Percentiles rank a stretch among this genome's conserved stretches.
Evolutionary conservation across 2,888 invertebrate genomes (phyloP).

Genomic region (Rotaria sp.): DNA sequence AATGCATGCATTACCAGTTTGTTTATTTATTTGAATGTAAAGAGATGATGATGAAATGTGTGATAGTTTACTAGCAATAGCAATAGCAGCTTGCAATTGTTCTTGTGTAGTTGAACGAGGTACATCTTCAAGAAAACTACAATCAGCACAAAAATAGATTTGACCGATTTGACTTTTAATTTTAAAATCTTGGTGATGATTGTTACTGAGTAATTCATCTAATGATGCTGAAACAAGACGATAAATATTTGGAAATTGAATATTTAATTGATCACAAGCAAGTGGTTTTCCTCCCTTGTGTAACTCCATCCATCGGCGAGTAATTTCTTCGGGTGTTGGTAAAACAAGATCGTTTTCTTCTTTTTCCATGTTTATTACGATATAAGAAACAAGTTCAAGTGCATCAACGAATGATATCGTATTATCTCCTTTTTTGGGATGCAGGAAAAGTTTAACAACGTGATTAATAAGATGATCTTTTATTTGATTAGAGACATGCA

Average conservation of each 20-base stretch:
- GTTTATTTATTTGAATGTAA: background rate
- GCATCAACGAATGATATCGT: background rate
- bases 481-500: background rate
- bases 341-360: background rate
- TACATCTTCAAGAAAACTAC: background rate
- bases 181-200: background rate
- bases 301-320: background rate
- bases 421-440: background rate
- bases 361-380: background rate
- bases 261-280: background rate
- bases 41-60: background rate
- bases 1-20: background rate
- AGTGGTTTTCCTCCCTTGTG: background rate
- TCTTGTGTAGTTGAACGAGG: background rate
- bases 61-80: background rate
- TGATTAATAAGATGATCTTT: background rate
- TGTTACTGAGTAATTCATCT: background rate
- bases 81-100: background rate
- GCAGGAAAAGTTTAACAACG: background rate
- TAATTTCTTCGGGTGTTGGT: background rate
- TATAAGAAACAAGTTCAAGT: background rate
- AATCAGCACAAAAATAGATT: conserved; percentile 8
- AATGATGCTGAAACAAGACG: background rate
- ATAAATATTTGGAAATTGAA: background rate
- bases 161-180: background rate